Evolutionary conservation across 2,113 vertebrate genomes (phyloP).

Genomic region (Crotophaga sulcirostris): DNA sequence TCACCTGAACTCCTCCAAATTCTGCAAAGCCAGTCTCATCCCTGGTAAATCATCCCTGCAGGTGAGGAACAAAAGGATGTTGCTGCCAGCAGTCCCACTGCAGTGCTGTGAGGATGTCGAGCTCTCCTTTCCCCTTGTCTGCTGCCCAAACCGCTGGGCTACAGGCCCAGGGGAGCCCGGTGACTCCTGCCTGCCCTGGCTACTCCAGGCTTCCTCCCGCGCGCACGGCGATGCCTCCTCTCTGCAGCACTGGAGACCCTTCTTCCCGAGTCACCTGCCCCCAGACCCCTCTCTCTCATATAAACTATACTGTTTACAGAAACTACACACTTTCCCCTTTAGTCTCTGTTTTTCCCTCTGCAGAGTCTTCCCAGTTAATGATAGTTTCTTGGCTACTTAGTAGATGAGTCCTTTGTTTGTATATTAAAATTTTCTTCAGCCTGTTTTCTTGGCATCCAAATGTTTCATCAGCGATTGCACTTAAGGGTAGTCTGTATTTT

Average conservation of each 20-base stretch:
- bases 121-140: neutral
- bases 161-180: fast-evolving
- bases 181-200: neutral
- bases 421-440: slow-evolving; percentile 7
- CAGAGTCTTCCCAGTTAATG: neutral
- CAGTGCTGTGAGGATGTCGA: neutral
- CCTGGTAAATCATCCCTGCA: neutral
- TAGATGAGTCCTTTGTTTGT: neutral
- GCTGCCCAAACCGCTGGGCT: neutral
- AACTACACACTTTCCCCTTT: neutral
- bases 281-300: fast-evolving
- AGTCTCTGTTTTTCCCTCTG: neutral
- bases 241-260: fast-evolving
- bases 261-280: neutral
- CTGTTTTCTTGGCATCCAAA: neutral
- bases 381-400: neutral
- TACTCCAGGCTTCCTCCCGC: neutral
- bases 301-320: neutral
- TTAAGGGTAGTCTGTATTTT: neutral
- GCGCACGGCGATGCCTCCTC: neutral
- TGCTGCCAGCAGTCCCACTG: neutral
- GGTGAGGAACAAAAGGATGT: neutral
- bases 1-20: neutral
- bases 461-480: neutral
- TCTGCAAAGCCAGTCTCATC: neutral